phyloP scores from a whole-genome alignment of 2,888 invertebrate species.

The Hyposoter dolosus region DNA sequence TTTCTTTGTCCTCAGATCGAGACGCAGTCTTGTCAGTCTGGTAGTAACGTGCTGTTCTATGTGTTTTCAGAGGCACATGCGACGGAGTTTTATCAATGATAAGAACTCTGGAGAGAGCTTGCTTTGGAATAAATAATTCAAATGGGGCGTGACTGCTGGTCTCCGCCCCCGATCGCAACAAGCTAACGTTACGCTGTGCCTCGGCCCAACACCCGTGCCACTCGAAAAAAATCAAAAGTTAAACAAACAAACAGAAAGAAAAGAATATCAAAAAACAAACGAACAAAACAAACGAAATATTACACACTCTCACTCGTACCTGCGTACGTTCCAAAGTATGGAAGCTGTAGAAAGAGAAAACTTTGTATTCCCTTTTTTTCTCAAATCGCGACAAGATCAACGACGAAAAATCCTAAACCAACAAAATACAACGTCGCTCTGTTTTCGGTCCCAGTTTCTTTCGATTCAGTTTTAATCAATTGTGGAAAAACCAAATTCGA shows the following conservation, averaged over 20 bases:
- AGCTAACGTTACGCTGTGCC: constrained; percentile 84
- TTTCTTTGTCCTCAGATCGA: constrained; percentile 68
- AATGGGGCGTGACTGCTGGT: constrained; percentile 82
- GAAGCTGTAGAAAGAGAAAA: constrained; percentile 77
- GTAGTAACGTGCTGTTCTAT: constrained; percentile 85
- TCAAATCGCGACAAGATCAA: constrained; percentile 67
- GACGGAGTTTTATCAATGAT: constrained; percentile 84
- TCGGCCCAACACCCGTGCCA: constrained; percentile 82
- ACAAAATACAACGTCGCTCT: not conserved
- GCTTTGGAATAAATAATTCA: constrained; percentile 82
- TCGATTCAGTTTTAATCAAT: not conserved
- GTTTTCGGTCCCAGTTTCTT: constrained; percentile 71
- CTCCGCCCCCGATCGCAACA: constrained; percentile 80
- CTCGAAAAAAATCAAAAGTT: constrained; percentile 76
- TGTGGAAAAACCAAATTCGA: not conserved
- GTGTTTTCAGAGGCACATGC: constrained; percentile 85
- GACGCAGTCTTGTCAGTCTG: constrained; percentile 83
- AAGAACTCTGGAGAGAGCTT: constrained; percentile 83
- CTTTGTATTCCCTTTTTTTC: constrained; percentile 62
- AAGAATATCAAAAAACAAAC: constrained; percentile 64
- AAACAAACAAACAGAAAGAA: constrained; percentile 58
- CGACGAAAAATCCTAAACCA: not conserved
- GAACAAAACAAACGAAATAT: constrained; percentile 43
- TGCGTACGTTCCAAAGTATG: constrained; percentile 84
- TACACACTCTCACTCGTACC: constrained; percentile 84